Conservation (phyloP, 2,113 vertebrate species). For the Poeciliopsis prolifica region DNA sequence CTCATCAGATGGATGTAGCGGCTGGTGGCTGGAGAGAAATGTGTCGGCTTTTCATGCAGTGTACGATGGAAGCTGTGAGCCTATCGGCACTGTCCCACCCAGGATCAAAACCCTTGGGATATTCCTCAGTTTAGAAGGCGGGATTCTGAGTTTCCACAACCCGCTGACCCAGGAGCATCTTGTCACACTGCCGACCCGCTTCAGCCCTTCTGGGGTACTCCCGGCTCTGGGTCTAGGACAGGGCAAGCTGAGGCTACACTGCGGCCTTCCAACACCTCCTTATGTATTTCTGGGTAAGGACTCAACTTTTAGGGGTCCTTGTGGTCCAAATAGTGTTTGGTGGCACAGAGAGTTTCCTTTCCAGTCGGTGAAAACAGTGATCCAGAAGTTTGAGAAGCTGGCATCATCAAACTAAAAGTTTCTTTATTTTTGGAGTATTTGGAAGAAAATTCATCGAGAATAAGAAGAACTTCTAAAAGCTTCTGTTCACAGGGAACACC, state of each 20-base stretch:
- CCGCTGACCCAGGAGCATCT: slow-evolving; percentile 75
- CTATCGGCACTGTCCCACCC: slow-evolving; percentile 67
- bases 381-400: slow-evolving; percentile 75
- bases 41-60: slow-evolving; percentile 46
- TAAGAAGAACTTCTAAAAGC: slow-evolving; percentile 21
- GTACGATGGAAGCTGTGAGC: slow-evolving; percentile 67
- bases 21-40: slow-evolving; percentile 74
- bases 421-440: no score
- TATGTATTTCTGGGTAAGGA: slow-evolving; percentile 67
- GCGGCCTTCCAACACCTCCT: slow-evolving; percentile 64
- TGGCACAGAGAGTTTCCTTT: slow-evolving; percentile 67
- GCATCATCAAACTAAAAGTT: no score
- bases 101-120: slow-evolving; percentile 72
- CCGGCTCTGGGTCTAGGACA: slow-evolving; percentile 70
- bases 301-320: slow-evolving; percentile 57
- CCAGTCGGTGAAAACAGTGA: slow-evolving; percentile 57
- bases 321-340: slow-evolving; percentile 5
- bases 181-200: slow-evolving; percentile 65
- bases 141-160: slow-evolving; percentile 75
- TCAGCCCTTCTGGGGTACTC: slow-evolving; percentile 53
- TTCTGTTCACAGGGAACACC: slow-evolving; percentile 21
- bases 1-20: slow-evolving; percentile 37
- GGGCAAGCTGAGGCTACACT: slow-evolving; percentile 67
- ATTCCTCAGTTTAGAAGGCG: slow-evolving; percentile 75
- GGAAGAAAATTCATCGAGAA: slow-evolving; percentile 19